These are phyloP conservation scores for Parazoanthus darwini DNA, from an alignment of 92 coral and sea anemone genomes.

Conservation along the genomic window DNA sequence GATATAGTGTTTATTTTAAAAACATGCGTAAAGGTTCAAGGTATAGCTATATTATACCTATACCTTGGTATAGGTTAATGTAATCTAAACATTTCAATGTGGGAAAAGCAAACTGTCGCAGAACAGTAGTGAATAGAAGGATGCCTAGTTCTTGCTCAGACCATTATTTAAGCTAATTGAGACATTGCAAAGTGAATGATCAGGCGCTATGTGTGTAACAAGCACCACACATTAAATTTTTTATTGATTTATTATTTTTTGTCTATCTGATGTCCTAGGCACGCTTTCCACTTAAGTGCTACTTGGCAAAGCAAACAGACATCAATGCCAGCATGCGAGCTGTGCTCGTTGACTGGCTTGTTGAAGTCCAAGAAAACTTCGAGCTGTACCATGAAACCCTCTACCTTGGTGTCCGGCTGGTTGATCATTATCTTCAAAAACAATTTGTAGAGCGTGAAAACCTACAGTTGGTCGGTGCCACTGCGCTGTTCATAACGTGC, in stretches of 20 bases:
- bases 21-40: no score
- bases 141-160: no score
- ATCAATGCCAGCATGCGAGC: slow-evolving; percentile 90
- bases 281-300: slow-evolving; percentile 70
- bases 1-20: no score
- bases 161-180: no score
- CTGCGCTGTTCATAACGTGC: slow-evolving; percentile 79
- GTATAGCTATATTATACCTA: no score
- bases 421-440: slow-evolving; percentile 84
- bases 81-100: no score
- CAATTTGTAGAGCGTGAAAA: slow-evolving; percentile 74
- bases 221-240: no score
- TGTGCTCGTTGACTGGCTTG: slow-evolving; percentile 96
- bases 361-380: slow-evolving; percentile 97
- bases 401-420: slow-evolving; percentile 85
- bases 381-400: slow-evolving; percentile 97
- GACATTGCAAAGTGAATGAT: no score
- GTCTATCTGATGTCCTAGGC: slow-evolving; percentile 40
- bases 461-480: slow-evolving; percentile 94
- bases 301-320: slow-evolving; percentile 76
- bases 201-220: no score
- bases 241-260: not conserved
- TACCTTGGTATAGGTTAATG: no score
- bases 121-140: no score
- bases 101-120: no score